Base-by-base conservation (phyloP, 2,888 invertebrate genomes). In the Gandaritis pyraliata region DNA sequence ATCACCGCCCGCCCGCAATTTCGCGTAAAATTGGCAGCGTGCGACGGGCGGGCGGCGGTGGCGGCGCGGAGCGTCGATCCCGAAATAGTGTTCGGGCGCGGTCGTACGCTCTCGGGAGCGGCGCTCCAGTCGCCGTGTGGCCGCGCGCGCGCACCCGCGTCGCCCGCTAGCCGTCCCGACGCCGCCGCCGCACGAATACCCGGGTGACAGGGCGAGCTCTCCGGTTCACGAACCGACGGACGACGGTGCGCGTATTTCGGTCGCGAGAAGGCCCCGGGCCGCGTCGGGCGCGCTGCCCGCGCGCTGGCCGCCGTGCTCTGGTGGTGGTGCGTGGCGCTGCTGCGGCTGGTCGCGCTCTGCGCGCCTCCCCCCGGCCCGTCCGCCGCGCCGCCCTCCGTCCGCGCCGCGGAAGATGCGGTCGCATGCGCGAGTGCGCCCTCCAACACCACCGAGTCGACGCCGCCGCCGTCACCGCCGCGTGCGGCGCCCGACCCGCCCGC, bases 1-100 rank as follows among this genome's bases (percentile, higher is more conserved):
- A 89, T 90, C 91, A 89, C 90, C 90, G 91, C 91, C 91, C 90
- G 90, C 91, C 91, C 90, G 91, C 89, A 90, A 90, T 90, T 90
- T 90, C 87, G 90, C 91, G 91, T 91, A 90, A 91, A 91, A 91
- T 91, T 91, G 91, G 91, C 91, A 90, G 89, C 88, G 83, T 84
- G 87, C 80, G 83, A 83, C 87, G 89, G 88, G 88, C 88, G 90
- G 90, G 87, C 87, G 84, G 82, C 81, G 84, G 86, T 83, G 77
- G 86, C 86, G 87, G 86, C 82, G 88, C 84, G 87, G 86, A 85
- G 88, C 86, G 90, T 85, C 90, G 89, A 80, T 90, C 91, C 91
- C 90, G 91, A 91, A 91, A 91, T 91, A 91, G 91, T 89, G 90
- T 90, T 90, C 90, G 91, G 90, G 88, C 77, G 88, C 88, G 86